Base-by-base conservation (phyloP, 2,797 vertebrate genomes). In the Channa striata region DNA sequence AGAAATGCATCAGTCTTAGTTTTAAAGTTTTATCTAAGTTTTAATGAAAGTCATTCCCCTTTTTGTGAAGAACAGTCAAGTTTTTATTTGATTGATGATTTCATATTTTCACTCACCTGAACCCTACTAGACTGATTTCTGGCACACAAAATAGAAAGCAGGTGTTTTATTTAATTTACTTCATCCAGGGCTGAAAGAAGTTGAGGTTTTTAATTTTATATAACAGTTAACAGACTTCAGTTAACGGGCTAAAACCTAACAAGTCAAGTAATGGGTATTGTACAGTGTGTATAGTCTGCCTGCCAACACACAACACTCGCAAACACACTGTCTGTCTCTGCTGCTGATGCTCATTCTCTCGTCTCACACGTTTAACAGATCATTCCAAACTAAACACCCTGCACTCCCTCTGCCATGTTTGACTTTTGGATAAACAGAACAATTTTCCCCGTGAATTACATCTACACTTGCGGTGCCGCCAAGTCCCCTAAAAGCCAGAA, bases 331-430 rank as follows among this genome's bases (percentile, higher is more conserved):
- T 2, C 4, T 40, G 19, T 47, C 16, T 42, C 42, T 46, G 6
- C 8, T 5, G 12, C 2, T 3, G 25, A 30, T 30, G 6, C 2
- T 33, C 30, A 37, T 17, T 30, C 25, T 47, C 51, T 30, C 34
- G 9, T 56, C 40, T 36, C 36, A 17, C 40, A 40, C 42, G 20
- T 67, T 36, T 3, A 37, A 30, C 40, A 43, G 10, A 25, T 64
- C 33, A 43, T 54, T 56, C 43, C 42, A 82, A 68, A 70, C 68
- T 60, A 78, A 89, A 83, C 34, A 64, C 54, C 52, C 23, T 23
- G 60, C 34, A 46, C 50, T 20, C 14, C 51, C 46, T 43, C 73
- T 21, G 36, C 42, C 61, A 8, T 72, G 77, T 80, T 82, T 84
- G 60, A 77, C 74, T 78, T 65, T 49, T 10, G 2, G 17, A 49